Evolutionary conservation across 2,888 invertebrate species (phyloP).

Genomic region (Abrostola triplasia): DNA sequence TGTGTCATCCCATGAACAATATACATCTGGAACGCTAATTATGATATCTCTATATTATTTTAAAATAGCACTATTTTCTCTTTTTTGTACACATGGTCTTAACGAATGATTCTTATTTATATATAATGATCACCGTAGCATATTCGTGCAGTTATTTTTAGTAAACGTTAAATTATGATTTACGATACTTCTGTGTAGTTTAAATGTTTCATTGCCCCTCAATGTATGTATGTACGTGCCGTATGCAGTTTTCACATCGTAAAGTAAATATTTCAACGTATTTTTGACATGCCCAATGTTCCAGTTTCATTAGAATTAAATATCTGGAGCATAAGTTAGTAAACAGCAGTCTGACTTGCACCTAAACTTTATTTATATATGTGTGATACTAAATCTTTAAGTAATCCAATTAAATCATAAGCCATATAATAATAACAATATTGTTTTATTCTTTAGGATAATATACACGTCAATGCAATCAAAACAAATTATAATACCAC

Average conservation of each 20-base stretch:
- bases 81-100: slow-evolving; percentile 3
- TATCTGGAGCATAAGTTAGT: neutral
- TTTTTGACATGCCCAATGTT: neutral
- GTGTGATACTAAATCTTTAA: too few species aligned
- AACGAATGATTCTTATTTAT: slow-evolving; percentile 5
- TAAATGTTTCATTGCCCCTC: slow-evolving; percentile 37
- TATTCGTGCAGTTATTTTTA: slow-evolving; percentile 42
- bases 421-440: too few species aligned
- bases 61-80: slow-evolving; percentile 24
- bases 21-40: slow-evolving; percentile 54
- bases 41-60: slow-evolving; percentile 19
- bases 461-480: too few species aligned
- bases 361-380: too few species aligned
- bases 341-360: too few species aligned
- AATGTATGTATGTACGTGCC: slow-evolving; percentile 22
- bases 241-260: slow-evolving; percentile 26
- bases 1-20: slow-evolving; percentile 67
- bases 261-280: slow-evolving; percentile 10
- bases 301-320: neutral
- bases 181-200: slow-evolving; percentile 24
- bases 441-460: too few species aligned
- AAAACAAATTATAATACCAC: too few species aligned
- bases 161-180: slow-evolving; percentile 41
- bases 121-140: slow-evolving; percentile 28
- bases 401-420: too few species aligned